Conservation (phyloP, 2,113 vertebrate species). For the Morone saxatilis region DNA sequence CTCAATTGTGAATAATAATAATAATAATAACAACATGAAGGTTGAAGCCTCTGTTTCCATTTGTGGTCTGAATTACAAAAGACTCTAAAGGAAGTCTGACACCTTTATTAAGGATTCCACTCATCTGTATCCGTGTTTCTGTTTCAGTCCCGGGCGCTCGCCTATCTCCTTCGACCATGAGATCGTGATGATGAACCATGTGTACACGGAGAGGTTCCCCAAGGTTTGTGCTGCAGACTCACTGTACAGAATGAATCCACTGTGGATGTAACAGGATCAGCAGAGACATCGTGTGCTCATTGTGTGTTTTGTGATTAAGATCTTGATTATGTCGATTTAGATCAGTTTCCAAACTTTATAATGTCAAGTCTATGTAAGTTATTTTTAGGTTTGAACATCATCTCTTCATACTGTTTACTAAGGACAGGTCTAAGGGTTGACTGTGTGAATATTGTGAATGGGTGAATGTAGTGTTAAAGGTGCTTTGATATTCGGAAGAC, state of each 20-base stretch:
- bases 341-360: no score
- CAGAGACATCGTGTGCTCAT: no score
- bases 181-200: constrained; percentile 99
- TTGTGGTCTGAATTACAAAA: neutral
- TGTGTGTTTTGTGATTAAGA: neutral
- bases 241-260: neutral
- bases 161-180: constrained; percentile 97
- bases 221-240: constrained; percentile 87
- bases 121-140: constrained; percentile 14
- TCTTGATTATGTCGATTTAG: no score
- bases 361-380: no score
- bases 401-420: no score
- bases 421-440: no score
- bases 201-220: constrained; percentile 98
- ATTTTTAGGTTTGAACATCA: no score
- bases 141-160: constrained; percentile 93
- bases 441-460: no score
- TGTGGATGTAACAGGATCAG: neutral
- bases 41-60: neutral
- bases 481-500: no score
- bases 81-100: no score
- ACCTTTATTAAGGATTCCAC: no score
- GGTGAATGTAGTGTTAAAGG: no score
- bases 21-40: neutral
- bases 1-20: neutral